A percentile compares a stretch with the other conserved stretches of the same genome.
phyloP scores from a whole-genome alignment of 2,113 vertebrate genomes.

The Burhinus oedicnemus region DNA sequence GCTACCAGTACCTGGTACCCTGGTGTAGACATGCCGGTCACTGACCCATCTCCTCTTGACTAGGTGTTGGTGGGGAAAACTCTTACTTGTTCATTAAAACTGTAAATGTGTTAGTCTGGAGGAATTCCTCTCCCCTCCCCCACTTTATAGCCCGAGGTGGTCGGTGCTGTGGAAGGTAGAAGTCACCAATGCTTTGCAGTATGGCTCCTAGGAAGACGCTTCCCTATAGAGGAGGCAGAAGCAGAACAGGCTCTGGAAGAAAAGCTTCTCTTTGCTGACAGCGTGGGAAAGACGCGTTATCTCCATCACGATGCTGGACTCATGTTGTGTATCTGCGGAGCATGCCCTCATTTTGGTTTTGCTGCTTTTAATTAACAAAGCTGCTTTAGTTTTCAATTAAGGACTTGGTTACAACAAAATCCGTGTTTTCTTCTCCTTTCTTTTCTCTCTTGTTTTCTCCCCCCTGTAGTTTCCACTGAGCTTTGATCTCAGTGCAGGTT shows the following conservation, averaged over 20 bases:
- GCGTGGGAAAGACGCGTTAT: background rate
- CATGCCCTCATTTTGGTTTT: background rate
- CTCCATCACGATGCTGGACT: background rate
- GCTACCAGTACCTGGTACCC: background rate
- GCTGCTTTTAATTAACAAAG: constrained; percentile 52
- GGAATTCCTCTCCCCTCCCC: background rate
- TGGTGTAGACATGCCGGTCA: background rate
- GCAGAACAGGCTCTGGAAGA: background rate
- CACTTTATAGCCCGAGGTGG: background rate
- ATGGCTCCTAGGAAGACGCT: background rate
- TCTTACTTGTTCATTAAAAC: background rate
- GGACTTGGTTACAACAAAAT: constrained; percentile 18
- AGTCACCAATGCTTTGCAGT: background rate
- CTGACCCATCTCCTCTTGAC: background rate
- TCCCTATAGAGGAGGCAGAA: background rate
- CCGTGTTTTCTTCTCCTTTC: constrained; percentile 20
- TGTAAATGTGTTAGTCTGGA: background rate
- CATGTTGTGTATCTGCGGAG: background rate
- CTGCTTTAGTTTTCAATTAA: constrained; percentile 60
- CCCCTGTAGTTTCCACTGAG: constrained; percentile 14
- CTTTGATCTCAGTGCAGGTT: constrained; percentile 54
- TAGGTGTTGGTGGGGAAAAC: background rate
- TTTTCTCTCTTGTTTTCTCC: constrained; percentile 34
- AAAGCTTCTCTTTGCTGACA: background rate
- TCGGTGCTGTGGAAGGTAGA: background rate